A percentile compares a stretch with the other conserved stretches of the same genome.
phyloP scores from a whole-genome alignment of 2,797 vertebrate species.

The Martes flavigula region DNA sequence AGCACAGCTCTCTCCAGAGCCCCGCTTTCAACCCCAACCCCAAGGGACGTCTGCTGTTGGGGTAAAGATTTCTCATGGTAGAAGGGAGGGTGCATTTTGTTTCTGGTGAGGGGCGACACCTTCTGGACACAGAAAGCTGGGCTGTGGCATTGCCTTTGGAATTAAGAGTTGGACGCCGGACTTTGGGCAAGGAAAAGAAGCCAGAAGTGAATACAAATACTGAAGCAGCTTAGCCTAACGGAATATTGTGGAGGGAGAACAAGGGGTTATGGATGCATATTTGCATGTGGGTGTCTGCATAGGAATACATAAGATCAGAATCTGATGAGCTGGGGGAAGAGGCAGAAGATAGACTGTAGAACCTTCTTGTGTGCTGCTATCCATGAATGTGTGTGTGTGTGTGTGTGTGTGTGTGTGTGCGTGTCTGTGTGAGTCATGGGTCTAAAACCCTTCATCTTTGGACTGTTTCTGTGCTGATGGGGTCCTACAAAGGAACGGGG shows the following conservation, averaged over 20 bases:
- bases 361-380: background rate
- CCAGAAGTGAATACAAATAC: background rate
- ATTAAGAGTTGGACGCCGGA: background rate
- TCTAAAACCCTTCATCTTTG: background rate
- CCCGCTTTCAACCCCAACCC: background rate
- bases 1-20: background rate
- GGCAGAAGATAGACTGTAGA: background rate
- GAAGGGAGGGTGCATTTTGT: background rate
- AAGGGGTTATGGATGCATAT: background rate
- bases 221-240: background rate
- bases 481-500: background rate
- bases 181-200: background rate
- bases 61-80: background rate
- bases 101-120: background rate
- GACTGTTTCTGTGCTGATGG: background rate
- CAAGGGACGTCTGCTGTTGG: fast-evolving
- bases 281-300: background rate
- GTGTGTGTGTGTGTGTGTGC: background rate
- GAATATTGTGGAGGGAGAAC: background rate
- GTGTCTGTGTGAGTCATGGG: background rate
- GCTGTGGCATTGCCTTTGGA: background rate
- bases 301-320: background rate
- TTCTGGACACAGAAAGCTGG: background rate
- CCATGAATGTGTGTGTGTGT: background rate
- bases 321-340: background rate